These are phyloP conservation scores for Sphinx pinastri DNA, from an alignment of 2,888 invertebrate genomes.

Conservation along the genomic window DNA sequence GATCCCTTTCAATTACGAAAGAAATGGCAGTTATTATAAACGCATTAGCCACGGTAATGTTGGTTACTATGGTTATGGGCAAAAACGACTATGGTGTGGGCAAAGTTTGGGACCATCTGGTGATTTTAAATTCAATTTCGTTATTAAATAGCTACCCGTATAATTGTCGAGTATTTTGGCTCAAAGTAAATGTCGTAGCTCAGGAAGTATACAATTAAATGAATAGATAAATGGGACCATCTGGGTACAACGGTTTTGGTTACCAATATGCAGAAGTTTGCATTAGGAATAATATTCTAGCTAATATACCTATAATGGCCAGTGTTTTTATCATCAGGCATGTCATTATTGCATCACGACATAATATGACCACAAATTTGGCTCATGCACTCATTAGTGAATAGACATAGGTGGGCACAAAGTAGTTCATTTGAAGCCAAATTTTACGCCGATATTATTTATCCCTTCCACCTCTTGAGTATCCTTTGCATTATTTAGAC, in stretches of 20 bases:
- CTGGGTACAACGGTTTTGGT: too few relatives aligned
- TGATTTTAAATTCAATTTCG: not conserved
- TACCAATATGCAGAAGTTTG: not conserved
- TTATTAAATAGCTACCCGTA: not conserved
- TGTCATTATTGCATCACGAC: too few relatives aligned
- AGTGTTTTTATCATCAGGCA: too few relatives aligned
- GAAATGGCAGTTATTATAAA: conserved; percentile 41
- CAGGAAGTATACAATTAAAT: not conserved
- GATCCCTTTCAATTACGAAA: conserved; percentile 50
- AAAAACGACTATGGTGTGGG: not conserved
- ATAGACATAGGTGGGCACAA: too few relatives aligned
- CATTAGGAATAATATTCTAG: not conserved
- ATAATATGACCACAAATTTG: too few relatives aligned
- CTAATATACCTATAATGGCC: too few relatives aligned
- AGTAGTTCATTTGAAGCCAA: too few relatives aligned
- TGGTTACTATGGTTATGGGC: conserved; percentile 10
- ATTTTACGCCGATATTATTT: too few relatives aligned
- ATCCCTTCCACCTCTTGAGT: too few relatives aligned
- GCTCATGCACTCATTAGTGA: too few relatives aligned
- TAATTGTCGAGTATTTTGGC: not conserved
- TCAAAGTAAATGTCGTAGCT: not conserved
- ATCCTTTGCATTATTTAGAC: too few relatives aligned
- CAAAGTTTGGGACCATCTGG: not conserved
- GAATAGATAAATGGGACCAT: too few relatives aligned
- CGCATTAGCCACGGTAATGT: conserved; percentile 38